Base-by-base conservation (phyloP, 2,113 vertebrate genomes). In the Clinocottus analis region DNA sequence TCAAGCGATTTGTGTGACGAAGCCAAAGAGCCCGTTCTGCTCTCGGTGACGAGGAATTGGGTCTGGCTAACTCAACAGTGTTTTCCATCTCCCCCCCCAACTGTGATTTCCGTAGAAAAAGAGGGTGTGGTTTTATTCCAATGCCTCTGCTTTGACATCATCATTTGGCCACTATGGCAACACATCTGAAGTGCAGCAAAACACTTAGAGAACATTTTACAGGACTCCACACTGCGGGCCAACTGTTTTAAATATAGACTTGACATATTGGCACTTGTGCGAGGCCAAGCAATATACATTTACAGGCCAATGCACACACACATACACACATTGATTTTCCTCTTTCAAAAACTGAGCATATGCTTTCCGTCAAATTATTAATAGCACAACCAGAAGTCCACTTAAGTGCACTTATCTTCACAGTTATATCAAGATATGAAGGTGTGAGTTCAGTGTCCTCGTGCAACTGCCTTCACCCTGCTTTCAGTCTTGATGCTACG, bases 91-190 rank as follows among this genome's bases (percentile, higher is more conserved):
- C 21, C 19, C 75, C 19, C 75, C 63, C 65, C 45, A 56, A 79
- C 71, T 69, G 61, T 56, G 77, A 87, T 84, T 85, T 84, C 68
- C 0, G 39, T 78, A 82, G 16, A 82, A 84, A 84, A 87, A 79
- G 56, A 66, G 87, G 76, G 81, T 64, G 86, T 79, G 83, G 74
- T 76, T 83, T 80, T 79, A 45, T 86, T 74, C 67, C 83, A 85
- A 65, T 79, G 75, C 86, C 71, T 93, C 47, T 59, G 77, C 77
- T 87, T 84, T 94, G 91, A 93, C 90, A 93, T 93, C 91, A 93
- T 62, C 77, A 82, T 55, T 78, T 47, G 58, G 90, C 79, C 74
- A 0, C 85, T 76, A 92, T 91, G 90, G 92, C 79, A 91, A 94
- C 94, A 72, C 73, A 85, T 83, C 68, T 81, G 80, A 85, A 87